Evolutionary conservation across 2,888 invertebrate genomes (phyloP).

Genomic region (Linhomoeus sp.): DNA sequence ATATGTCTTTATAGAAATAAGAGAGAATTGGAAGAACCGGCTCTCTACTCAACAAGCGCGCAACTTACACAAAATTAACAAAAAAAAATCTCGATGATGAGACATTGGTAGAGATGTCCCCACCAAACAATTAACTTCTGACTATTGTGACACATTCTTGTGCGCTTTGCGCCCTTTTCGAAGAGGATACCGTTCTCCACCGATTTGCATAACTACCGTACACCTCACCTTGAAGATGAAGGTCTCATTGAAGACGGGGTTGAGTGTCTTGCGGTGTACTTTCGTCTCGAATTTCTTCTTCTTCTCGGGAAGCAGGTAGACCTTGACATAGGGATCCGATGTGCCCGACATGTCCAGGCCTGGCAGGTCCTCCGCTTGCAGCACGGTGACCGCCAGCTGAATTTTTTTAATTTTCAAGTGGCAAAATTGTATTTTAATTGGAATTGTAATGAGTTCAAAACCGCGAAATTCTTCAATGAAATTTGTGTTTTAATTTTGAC

Average conservation of each 20-base stretch:
- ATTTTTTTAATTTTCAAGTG: too few relatives aligned
- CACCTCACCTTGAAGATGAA: conserved; percentile 79
- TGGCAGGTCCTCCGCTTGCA: conserved; percentile 91
- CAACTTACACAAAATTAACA: neutral
- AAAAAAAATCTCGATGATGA: neutral
- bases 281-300: conserved; percentile 99
- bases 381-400: conserved; percentile 74
- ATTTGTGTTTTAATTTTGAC: too few relatives aligned
- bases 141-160: neutral
- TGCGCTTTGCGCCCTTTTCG: too few relatives aligned
- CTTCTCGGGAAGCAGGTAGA: conserved; percentile 88
- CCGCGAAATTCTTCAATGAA: too few relatives aligned
- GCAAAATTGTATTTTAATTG: too few relatives aligned
- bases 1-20: neutral
- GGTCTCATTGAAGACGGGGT: conserved; percentile 92
- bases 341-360: conserved; percentile 98
- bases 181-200: neutral
- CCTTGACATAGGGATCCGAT: conserved; percentile 94
- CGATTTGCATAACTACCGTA: neutral
- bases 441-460: too few relatives aligned
- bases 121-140: neutral
- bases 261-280: conserved; percentile 94
- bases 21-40: neutral
- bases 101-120: too few relatives aligned
- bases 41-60: neutral